Percentiles rank a stretch among this genome's conserved stretches.
phyloP scores from a whole-genome alignment of 2,113 vertebrate species.

The Pseudorectes ferrugineus region DNA sequence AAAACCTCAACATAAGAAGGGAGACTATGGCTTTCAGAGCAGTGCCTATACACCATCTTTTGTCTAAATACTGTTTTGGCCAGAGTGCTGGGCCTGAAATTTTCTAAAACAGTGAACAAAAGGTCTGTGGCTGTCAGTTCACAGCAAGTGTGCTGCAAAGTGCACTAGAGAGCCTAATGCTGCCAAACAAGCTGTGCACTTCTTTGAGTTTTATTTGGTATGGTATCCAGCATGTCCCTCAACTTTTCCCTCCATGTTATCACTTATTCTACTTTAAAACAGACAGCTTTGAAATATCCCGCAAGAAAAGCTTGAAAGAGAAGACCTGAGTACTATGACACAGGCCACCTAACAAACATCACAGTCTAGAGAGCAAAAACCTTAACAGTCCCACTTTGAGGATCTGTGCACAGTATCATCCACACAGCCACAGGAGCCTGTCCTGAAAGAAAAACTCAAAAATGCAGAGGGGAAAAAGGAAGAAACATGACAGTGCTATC shows the following conservation, averaged over 20 bases:
- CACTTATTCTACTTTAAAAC: not conserved
- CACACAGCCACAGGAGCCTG: not conserved
- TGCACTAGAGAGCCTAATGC: not conserved
- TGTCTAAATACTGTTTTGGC: not conserved
- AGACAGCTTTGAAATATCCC: not conserved
- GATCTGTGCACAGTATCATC: not conserved
- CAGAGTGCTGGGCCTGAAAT: not conserved
- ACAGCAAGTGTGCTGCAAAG: not conserved
- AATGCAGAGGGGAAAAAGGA: not conserved
- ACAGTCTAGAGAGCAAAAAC: not conserved
- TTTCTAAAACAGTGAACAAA: constrained; percentile 11
- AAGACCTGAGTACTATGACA: not conserved
- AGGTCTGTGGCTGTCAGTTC: not conserved
- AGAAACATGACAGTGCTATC: not conserved
- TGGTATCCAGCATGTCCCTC: not conserved
- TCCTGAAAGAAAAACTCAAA: not conserved
- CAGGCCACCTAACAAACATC: not conserved
- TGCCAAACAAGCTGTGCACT: not conserved
- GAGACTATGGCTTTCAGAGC: not conserved
- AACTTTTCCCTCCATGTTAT: not conserved
- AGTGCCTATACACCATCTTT: not conserved
- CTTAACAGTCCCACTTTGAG: not conserved
- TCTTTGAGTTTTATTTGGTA: not conserved
- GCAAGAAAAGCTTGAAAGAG: not conserved
- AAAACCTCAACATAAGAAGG: not conserved